Percentiles rank a stretch among this genome's conserved stretches.
phyloP scores from a whole-genome alignment of 2,888 invertebrate species.

The Dinocampus coccinellae region DNA sequence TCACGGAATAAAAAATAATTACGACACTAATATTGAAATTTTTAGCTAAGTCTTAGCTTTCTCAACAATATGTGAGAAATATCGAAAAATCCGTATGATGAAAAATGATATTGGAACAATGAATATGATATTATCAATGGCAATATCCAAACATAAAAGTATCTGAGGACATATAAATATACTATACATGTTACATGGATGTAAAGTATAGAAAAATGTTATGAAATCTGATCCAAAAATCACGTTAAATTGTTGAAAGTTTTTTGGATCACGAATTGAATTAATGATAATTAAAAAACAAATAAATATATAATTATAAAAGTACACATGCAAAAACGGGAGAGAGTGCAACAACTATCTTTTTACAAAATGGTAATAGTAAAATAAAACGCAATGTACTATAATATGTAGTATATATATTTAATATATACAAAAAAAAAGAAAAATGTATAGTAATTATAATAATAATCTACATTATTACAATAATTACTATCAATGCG shows the following conservation, averaged over 20 bases:
- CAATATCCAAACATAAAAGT: neutral
- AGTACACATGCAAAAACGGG: slow-evolving; percentile 32
- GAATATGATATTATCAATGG: neutral
- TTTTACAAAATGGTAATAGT: slow-evolving; percentile 53
- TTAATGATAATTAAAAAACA: slow-evolving; percentile 43
- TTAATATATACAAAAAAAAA: slow-evolving; percentile 56
- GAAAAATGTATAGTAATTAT: slow-evolving; percentile 42
- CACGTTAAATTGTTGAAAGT: slow-evolving; percentile 68
- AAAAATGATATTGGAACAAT: neutral
- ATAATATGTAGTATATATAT: slow-evolving; percentile 58
- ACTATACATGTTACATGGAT: neutral
- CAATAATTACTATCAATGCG: slow-evolving; percentile 37
- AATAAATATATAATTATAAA: slow-evolving; percentile 47
- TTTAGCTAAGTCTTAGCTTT: too few relatives aligned
- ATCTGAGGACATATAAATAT: neutral
- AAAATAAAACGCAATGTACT: slow-evolving; percentile 59
- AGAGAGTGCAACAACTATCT: slow-evolving; percentile 50
- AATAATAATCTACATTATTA: slow-evolving; percentile 43
- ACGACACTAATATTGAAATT: neutral
- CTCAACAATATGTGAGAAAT: neutral
- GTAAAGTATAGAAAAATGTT: slow-evolving; percentile 9
- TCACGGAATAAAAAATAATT: neutral
- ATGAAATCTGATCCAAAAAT: slow-evolving; percentile 52
- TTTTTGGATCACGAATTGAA: slow-evolving; percentile 60
- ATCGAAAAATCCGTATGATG: neutral